Base-by-base conservation (phyloP, 2,113 vertebrate genomes). In the Oreotrochilus melanogaster region DNA sequence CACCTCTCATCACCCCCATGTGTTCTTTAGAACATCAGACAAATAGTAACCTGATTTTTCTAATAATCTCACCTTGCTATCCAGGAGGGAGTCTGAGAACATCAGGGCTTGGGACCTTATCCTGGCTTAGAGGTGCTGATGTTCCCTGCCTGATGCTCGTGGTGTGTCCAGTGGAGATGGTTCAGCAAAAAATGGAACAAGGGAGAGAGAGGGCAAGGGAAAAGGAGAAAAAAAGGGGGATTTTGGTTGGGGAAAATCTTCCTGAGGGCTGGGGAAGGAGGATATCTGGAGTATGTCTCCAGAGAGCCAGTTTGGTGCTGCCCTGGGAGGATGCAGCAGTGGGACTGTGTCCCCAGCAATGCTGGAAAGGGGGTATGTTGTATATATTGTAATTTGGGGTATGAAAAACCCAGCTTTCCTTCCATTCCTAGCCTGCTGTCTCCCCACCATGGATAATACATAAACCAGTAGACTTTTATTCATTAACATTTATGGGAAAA, bases 401-500 rank as follows among this genome's bases (percentile, higher is more conserved):
- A 92, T 51, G 86, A 62, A 91, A 93, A 95, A 70, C 91, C 93
- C 64, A 94, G 88, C 86, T 94, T 94, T n/a, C 50, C 62, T 78
- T 70, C 92, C 79, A 91, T 88, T 48, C 86, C 88, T 75, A 81
- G 92, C 90, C 92, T 93, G 58, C 88, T 93, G 86, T 88, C 84
- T 94, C 88, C 93, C 70, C 78, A 82, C 79, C 93, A 67, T 60
- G 81, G 91, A 91, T 92, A 87, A 89, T 86, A n/a, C 3, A 84
- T 64, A 76, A 95, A 97, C 88, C 94, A 94, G 91, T 92, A 94
- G 96, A 86, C 94, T 97, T 97, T 97, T 96, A 97, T 97, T 98
- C 97, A 96, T 98, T 97, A 97, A 96, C 96, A 96, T 97, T 96
- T 96, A 96, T 97, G 96, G 94, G 91, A 94, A 96, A 93, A 95